Percentiles rank a stretch among this genome's conserved stretches.
Conservation (phyloP, 2,888 invertebrate species). For the Tubiluchus corallicola region DNA sequence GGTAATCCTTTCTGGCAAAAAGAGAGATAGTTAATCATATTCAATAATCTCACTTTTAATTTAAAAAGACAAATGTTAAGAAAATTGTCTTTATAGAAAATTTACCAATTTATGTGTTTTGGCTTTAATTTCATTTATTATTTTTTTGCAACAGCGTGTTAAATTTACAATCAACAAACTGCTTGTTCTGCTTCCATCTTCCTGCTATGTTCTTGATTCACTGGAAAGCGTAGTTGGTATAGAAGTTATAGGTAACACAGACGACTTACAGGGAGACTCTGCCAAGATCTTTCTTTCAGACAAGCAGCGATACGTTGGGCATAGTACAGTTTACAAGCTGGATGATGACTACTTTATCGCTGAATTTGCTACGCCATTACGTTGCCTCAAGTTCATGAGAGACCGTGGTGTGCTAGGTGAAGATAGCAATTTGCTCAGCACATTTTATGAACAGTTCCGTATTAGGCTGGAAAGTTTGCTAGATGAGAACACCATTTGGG, state of each 20-base stretch:
- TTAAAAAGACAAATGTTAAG: no score
- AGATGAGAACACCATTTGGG: no score
- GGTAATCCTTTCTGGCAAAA: no score
- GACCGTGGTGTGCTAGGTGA: neutral
- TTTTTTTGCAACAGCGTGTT: no score
- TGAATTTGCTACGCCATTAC: neutral
- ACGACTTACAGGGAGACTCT: neutral
- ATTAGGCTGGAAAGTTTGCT: no score
- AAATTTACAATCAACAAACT: neutral
- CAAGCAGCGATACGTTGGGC: neutral
- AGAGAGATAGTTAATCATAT: no score
- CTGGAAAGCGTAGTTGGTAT: neutral
- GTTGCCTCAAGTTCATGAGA: neutral
- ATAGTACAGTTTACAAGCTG: conserved; percentile 1
- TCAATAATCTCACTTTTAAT: no score
- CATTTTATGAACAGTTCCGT: neutral
- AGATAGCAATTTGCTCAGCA: neutral
- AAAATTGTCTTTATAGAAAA: no score
- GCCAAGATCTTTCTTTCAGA: no score
- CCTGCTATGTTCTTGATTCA: neutral
- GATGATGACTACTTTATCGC: neutral
- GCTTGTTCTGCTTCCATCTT: neutral
- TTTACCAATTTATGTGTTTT: no score
- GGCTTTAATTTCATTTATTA: no score
- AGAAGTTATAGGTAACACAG: neutral